Evolutionary conservation across 2,888 invertebrate species (phyloP).

Genomic region (Neuroscelio doddi): DNA sequence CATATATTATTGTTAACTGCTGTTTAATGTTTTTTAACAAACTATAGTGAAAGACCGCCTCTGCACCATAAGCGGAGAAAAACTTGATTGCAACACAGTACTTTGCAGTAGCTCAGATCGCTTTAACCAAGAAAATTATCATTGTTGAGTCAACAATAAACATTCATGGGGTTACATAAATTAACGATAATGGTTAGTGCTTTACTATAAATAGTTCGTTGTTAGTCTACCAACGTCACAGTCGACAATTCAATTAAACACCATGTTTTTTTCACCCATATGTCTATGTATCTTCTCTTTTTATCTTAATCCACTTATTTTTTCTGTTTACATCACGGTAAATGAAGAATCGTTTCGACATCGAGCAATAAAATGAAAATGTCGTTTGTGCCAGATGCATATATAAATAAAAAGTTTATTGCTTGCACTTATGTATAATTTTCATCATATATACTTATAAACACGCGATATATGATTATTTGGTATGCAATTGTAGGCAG

Average conservation of each 20-base stretch:
- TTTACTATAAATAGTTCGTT: constrained; percentile 6
- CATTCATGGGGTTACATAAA: constrained; percentile 10
- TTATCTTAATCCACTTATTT: constrained; percentile 8
- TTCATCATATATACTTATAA: too few relatives aligned
- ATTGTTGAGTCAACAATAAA: constrained; percentile 13
- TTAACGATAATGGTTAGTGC: constrained; percentile 9
- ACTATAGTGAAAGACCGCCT: constrained; percentile 7
- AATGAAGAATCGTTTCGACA: neutral
- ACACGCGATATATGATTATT: too few relatives aligned
- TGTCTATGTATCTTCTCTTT: too few relatives aligned
- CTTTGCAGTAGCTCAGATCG: constrained; percentile 8
- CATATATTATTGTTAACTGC: constrained; percentile 12
- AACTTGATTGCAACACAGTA: constrained; percentile 8
- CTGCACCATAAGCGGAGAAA: constrained; percentile 7
- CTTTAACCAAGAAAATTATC: constrained; percentile 12
- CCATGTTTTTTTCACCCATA: constrained; percentile 1
- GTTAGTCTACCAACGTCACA: neutral
- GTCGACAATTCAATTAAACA: constrained; percentile 12
- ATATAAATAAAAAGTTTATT: too few relatives aligned
- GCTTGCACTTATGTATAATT: too few relatives aligned
- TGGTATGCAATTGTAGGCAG: too few relatives aligned
- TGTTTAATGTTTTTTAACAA: constrained; percentile 8
- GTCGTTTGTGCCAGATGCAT: too few relatives aligned
- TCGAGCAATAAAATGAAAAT: too few relatives aligned
- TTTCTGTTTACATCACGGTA: constrained; percentile 1